phyloP scores from a whole-genome alignment of 2,113 vertebrate species.

The Trematocara variabile region DNA sequence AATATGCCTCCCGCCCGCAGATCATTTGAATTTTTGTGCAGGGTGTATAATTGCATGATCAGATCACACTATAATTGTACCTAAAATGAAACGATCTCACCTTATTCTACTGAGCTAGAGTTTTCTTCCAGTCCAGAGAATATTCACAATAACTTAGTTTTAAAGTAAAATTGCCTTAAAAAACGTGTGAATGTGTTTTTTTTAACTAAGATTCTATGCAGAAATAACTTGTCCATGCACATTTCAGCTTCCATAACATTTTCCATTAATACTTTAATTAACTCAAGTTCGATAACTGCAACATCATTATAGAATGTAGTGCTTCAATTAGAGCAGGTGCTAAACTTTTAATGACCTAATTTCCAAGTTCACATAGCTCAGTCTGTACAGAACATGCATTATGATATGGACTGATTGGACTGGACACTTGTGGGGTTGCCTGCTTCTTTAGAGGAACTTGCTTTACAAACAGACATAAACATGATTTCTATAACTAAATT shows the following conservation, averaged over 20 bases:
- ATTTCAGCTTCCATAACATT: slow-evolving; percentile 4
- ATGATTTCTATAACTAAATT: not conserved
- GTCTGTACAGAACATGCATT: not conserved
- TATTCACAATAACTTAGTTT: slow-evolving; percentile 3
- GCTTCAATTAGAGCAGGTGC: slow-evolving; percentile 6
- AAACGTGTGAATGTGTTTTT: not conserved
- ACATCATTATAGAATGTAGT: not conserved
- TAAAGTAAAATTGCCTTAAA: not conserved
- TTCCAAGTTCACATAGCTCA: not conserved
- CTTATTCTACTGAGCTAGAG: not conserved
- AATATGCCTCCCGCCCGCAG: not conserved
- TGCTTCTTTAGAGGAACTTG: not conserved
- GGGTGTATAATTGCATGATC: slow-evolving; percentile 8
- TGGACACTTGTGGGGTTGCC: not conserved
- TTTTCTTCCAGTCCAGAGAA: not conserved
- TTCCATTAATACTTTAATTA: slow-evolving; percentile 33
- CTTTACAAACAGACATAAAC: not conserved
- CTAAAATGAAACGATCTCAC: slow-evolving; percentile 18
- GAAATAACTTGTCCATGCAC: not conserved
- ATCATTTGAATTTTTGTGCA: not conserved
- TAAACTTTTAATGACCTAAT: slow-evolving; percentile 11
- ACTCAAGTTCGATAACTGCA: slow-evolving; percentile 7
- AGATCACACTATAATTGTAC: not conserved
- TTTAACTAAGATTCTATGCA: not conserved
- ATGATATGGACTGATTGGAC: not conserved